Evolutionary conservation across 2,113 vertebrate species (phyloP).

Genomic region (Cettia cetti): DNA sequence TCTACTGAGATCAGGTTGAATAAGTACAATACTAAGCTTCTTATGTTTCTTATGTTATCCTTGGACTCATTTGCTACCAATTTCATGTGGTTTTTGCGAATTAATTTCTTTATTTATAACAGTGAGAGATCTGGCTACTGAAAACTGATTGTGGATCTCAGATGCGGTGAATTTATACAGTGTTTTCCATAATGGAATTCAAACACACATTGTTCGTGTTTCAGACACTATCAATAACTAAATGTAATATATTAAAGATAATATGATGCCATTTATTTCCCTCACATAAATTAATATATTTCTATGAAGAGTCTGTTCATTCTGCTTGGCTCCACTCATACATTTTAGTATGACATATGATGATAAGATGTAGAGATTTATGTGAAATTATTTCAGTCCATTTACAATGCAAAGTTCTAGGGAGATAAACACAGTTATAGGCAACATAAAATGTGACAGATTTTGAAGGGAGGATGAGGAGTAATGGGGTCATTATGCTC

Average conservation of each 20-base stretch:
- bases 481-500: neutral
- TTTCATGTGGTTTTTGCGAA: accelerated
- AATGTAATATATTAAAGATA: neutral
- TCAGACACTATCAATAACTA: neutral
- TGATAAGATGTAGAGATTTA: neutral
- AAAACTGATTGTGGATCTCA: neutral
- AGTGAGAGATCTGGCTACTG: neutral
- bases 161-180: neutral
- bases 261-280: neutral
- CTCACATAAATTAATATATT: neutral
- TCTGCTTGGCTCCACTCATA: neutral
- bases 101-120: neutral
- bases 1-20: neutral
- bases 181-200: neutral
- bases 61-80: neutral
- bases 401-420: neutral
- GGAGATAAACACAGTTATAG: neutral
- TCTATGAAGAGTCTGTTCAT: neutral
- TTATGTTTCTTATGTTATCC: neutral
- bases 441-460: neutral
- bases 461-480: neutral
- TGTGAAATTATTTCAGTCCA: neutral
- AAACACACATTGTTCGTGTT: too few species aligned
- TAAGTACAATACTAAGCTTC: neutral
- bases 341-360: neutral